These are phyloP conservation scores for Poeciliopsis prolifica DNA, from an alignment of 2,113 vertebrate species.

Conservation along the genomic window DNA sequence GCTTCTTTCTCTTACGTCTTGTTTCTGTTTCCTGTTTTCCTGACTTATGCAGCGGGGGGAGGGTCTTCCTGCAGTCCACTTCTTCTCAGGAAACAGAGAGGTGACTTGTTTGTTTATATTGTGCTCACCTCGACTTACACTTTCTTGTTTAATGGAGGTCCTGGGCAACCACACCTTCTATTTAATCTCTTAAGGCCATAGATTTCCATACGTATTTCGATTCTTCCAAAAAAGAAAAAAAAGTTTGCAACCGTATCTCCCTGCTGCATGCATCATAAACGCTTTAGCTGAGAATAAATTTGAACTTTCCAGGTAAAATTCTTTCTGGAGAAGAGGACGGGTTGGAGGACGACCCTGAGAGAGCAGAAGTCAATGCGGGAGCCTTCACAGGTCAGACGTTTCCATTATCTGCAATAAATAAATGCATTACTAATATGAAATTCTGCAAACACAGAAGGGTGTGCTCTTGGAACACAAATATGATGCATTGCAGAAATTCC, in stretches of 20 bases:
- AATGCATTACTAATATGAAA: neutral
- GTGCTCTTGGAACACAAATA: neutral
- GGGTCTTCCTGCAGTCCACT: constrained; percentile 96
- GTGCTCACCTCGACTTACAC: constrained; percentile 23
- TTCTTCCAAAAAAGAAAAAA: neutral
- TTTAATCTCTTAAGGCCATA: neutral
- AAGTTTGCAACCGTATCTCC: neutral
- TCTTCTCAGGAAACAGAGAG: constrained; percentile 95
- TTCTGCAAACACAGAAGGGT: neutral
- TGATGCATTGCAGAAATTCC: no score
- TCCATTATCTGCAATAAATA: neutral
- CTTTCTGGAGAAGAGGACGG: constrained; percentile 90
- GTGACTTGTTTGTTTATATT: constrained; percentile 80
- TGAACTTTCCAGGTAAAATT: constrained; percentile 84
- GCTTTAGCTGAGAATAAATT: constrained; percentile 4
- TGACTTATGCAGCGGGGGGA: constrained; percentile 91
- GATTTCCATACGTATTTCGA: neutral
- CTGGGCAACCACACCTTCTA: neutral
- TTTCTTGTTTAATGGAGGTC: neutral
- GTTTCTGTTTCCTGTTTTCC: constrained; percentile 84
- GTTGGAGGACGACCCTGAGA: constrained; percentile 92
- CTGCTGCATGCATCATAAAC: neutral
- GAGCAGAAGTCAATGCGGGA: constrained; percentile 84
- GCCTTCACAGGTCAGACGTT: constrained; percentile 84
- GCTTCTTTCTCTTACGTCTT: constrained; percentile 61